Conservation (phyloP, 2,113 vertebrate species). For the Hystrix cristata region DNA sequence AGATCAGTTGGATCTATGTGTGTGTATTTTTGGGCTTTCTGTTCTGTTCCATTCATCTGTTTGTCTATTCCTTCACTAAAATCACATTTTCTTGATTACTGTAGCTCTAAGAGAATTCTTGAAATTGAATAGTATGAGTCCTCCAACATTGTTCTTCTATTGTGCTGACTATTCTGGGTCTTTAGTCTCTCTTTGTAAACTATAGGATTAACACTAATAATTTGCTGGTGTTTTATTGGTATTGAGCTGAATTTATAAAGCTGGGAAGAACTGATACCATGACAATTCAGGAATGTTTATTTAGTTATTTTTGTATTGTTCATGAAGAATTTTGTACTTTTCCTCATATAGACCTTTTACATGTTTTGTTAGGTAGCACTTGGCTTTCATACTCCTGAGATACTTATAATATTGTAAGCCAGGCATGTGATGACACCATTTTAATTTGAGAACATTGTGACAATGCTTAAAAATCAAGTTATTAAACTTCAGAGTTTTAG, state of each 20-base stretch:
- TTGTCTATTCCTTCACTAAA: background rate
- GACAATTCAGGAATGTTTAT: background rate
- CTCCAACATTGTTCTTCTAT: background rate
- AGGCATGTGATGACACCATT: background rate
- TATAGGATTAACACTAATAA: conserved; percentile 19
- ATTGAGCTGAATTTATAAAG: background rate
- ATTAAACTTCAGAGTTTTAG: conserved; percentile 39
- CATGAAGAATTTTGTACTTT: background rate
- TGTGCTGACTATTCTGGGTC: background rate
- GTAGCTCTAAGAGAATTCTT: background rate
- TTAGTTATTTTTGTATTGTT: conserved; percentile 18
- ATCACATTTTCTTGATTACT: background rate
- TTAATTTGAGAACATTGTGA: conserved; percentile 9
- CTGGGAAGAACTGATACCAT: conserved; percentile 18
- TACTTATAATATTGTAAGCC: background rate
- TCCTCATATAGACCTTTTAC: background rate
- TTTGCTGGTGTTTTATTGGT: background rate
- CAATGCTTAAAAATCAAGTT: conserved; percentile 7
- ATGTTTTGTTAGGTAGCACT: background rate
- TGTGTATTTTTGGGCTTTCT: background rate
- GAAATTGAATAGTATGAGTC: background rate
- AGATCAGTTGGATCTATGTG: background rate
- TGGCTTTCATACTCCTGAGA: conserved; percentile 4
- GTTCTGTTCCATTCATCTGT: background rate
- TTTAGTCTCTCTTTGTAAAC: background rate